Conservation (phyloP, 1,140 invertebrate genomes). For the Leptonema lineaticorne region DNA sequence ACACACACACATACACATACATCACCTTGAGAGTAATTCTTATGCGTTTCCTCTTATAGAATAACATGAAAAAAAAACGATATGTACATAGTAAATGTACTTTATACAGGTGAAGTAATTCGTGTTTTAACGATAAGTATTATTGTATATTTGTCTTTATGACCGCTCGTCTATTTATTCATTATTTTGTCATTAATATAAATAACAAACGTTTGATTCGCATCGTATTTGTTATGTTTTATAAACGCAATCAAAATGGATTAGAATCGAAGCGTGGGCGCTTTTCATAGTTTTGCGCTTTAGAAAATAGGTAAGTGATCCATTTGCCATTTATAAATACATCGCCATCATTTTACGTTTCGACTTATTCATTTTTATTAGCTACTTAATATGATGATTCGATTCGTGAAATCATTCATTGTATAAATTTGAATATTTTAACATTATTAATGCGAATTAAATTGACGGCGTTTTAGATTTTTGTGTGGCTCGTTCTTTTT, state of each 20-base stretch:
- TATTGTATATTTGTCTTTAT: too few relatives aligned
- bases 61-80: not conserved
- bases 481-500: not conserved
- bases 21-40: slow-evolving; percentile 5
- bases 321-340: slow-evolving; percentile 19
- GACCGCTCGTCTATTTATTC: too few relatives aligned
- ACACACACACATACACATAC: not conserved
- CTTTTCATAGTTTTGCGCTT: not conserved
- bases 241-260: too few relatives aligned
- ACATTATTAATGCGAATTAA: not conserved
- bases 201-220: too few relatives aligned
- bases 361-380: slow-evolving; percentile 10
- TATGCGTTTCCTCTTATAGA: too few relatives aligned
- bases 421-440: slow-evolving; percentile 9
- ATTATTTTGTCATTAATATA: too few relatives aligned
- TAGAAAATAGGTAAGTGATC: slow-evolving; percentile 13
- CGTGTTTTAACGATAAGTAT: too few relatives aligned
- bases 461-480: not conserved
- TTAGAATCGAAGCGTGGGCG: not conserved
- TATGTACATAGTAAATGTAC: not conserved
- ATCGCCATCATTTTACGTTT: slow-evolving; percentile 5
- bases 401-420: not conserved
- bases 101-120: too few relatives aligned
- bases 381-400: not conserved
- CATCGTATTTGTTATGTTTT: too few relatives aligned